Conservation (phyloP, 2,888 invertebrate genomes). For the Siphonodentalium dalli region DNA sequence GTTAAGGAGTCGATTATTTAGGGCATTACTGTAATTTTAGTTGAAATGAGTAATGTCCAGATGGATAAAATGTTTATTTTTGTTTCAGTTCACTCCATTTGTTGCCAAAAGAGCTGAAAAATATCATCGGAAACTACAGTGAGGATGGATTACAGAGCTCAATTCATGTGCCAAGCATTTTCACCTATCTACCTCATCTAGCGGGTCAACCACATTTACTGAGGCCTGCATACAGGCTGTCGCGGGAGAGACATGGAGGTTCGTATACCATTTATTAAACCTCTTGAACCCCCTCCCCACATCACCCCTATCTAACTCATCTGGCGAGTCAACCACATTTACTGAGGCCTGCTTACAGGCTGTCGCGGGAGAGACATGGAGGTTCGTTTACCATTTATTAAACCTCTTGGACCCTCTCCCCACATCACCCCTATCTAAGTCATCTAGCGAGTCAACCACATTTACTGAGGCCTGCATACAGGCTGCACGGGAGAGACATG, state of each 20-base stretch:
- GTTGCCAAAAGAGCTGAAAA: no score
- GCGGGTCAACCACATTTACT: slow-evolving; percentile 80
- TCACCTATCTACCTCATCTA: slow-evolving; percentile 86
- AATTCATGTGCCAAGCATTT: slow-evolving; percentile 79
- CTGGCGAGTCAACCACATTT: slow-evolving; percentile 80
- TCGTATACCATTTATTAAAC: no score
- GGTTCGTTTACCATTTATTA: no score
- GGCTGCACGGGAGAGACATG: slow-evolving; percentile 76
- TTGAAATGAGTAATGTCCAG: no score
- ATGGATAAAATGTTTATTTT: no score
- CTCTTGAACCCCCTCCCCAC: no score
- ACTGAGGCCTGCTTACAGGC: slow-evolving; percentile 78
- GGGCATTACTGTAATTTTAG: no score
- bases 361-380: slow-evolving; percentile 77
- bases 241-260: slow-evolving; percentile 76
- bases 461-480: slow-evolving; percentile 80
- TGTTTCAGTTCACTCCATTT: no score
- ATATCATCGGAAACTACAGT: slow-evolving; percentile 26
- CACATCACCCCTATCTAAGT: slow-evolving; percentile 85
- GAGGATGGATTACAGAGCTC: slow-evolving; percentile 29
- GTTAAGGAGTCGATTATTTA: no score
- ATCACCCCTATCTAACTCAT: slow-evolving; percentile 87
- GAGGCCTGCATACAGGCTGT: slow-evolving; percentile 79
- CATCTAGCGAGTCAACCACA: slow-evolving; percentile 81
- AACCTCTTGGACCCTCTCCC: no score